A percentile compares a stretch with the other conserved stretches of the same genome.
These are phyloP conservation scores for Scolopax mira DNA, from an alignment of 2,113 vertebrate genomes.

Conservation along the genomic window DNA sequence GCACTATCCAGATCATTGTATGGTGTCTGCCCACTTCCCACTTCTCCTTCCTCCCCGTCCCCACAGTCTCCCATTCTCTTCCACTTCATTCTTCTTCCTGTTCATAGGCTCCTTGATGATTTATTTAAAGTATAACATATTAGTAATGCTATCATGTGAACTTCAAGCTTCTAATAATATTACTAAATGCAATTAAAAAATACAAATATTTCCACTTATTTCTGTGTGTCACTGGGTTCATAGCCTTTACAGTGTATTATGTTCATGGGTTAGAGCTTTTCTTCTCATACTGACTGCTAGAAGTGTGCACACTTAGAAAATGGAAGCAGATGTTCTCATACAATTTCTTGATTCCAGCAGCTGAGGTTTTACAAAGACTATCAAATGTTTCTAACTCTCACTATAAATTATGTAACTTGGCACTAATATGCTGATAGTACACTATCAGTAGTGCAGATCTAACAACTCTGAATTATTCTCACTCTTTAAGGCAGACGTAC, in stretches of 20 bases:
- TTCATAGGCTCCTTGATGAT: not conserved
- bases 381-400: conserved; percentile 27
- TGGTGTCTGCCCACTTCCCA: not conserved
- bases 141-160: not conserved
- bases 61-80: not conserved
- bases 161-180: not conserved
- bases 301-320: not conserved
- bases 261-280: not conserved
- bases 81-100: not conserved
- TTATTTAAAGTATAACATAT: not conserved
- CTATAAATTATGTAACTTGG: conserved; percentile 36
- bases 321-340: conserved; percentile 31
- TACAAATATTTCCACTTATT: not conserved
- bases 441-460: conserved; percentile 20
- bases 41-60: not conserved
- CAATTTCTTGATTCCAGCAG: conserved; percentile 32
- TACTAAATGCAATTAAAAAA: not conserved
- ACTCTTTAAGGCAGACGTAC: conserved; percentile 1
- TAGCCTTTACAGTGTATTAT: not conserved
- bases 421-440: not conserved
- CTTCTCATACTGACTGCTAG: not conserved
- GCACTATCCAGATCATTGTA: not conserved
- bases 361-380: conserved; percentile 42
- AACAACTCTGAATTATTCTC: conserved; percentile 48
- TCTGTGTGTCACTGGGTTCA: not conserved